Percentiles rank a stretch among this genome's conserved stretches.
Conservation (phyloP, 2,113 vertebrate genomes). For the Phylloscopus whistleri region DNA sequence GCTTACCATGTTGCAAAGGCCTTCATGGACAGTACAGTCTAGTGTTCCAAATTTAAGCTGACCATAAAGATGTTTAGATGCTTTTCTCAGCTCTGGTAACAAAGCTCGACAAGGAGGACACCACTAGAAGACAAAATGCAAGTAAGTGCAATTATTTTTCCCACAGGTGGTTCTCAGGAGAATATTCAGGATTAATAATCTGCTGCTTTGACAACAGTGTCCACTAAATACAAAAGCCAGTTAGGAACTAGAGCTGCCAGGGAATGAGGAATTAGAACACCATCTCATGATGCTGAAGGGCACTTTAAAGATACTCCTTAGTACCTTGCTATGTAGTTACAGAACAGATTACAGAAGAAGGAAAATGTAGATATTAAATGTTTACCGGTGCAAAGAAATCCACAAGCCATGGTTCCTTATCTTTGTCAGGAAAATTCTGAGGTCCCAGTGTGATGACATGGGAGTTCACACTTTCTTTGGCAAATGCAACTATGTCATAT, state of each 20-base stretch:
- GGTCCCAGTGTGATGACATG: constrained; percentile 92
- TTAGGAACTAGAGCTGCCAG: background rate
- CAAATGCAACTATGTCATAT: constrained; percentile 93
- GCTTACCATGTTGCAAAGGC: constrained; percentile 89
- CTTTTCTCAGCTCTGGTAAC: constrained; percentile 93
- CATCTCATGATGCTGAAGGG: background rate
- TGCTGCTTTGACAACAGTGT: background rate
- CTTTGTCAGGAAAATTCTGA: constrained; percentile 91
- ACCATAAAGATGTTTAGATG: constrained; percentile 89
- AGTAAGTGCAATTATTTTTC: background rate
- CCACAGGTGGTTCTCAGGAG: background rate
- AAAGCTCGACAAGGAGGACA: constrained; percentile 94
- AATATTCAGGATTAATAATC: background rate
- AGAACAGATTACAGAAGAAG: background rate
- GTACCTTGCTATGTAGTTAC: background rate
- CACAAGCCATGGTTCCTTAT: constrained; percentile 94
- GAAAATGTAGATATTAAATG: background rate
- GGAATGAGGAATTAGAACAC: background rate
- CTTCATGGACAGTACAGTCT: constrained; percentile 92
- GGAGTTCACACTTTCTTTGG: constrained; percentile 91
- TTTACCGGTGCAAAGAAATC: constrained; percentile 97
- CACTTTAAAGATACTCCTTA: background rate
- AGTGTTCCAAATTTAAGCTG: constrained; percentile 94
- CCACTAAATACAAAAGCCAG: background rate
- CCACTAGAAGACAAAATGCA: constrained; percentile 79